Evolutionary conservation across 1,140 invertebrate genomes (phyloP).

Genomic region (Sitodiplosis mosellana): DNA sequence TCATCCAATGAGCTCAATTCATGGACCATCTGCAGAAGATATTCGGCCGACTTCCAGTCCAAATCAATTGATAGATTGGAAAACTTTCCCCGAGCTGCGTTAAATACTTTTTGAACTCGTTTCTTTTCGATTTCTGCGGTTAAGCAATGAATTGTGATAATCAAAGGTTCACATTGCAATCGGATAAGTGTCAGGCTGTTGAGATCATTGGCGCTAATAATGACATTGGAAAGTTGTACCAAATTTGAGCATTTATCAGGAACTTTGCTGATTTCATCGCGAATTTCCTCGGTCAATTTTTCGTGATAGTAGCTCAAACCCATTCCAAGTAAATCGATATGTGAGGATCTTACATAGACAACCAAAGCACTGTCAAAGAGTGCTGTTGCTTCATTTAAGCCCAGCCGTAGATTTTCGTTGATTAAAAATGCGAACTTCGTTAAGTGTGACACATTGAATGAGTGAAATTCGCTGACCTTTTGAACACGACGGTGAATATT

Average conservation of each 20-base stretch:
- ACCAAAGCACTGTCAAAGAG: conserved; percentile 22
- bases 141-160: not conserved
- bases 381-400: conserved; percentile 14
- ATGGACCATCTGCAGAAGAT: not conserved
- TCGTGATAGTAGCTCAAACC: conserved; percentile 21
- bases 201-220: conserved; percentile 13
- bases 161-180: conserved; percentile 12
- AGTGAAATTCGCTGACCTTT: conserved; percentile 21
- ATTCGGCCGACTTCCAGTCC: not conserved
- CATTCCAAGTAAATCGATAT: conserved; percentile 19
- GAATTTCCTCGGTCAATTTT: conserved; percentile 11
- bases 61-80: not conserved
- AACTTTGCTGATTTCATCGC: conserved; percentile 6
- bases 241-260: not conserved
- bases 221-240: conserved; percentile 5
- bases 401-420: conserved; percentile 16
- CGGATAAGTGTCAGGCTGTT: conserved; percentile 13
- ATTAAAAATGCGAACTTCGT: conserved; percentile 18
- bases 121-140: not conserved
- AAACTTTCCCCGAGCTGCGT: not conserved
- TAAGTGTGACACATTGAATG: conserved; percentile 19
- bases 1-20: conserved; percentile 1
- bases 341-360: conserved; percentile 22
- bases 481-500: conserved; percentile 29
- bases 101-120: not conserved